Evolutionary conservation across 2,888 invertebrate species (phyloP).

Genomic region (Bedellia somnulentella): DNA sequence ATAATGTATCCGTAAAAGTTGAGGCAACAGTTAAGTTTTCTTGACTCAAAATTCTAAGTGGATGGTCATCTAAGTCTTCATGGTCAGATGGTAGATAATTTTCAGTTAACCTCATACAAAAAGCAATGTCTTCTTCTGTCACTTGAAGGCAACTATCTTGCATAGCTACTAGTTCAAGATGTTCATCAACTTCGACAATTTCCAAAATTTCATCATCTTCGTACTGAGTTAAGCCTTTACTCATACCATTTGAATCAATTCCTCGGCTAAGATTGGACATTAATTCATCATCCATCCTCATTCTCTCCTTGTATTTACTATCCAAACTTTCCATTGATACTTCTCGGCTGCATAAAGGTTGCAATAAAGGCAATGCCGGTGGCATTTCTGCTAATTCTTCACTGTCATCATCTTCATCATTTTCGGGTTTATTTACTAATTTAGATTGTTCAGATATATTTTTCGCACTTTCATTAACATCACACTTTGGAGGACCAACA

Average conservation of each 20-base stretch:
- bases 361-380: slow-evolving; percentile 78
- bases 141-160: slow-evolving; percentile 88
- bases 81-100: slow-evolving; percentile 73
- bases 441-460: slow-evolving; percentile 18
- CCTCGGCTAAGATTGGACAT: slow-evolving; percentile 60
- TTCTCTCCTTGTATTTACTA: slow-evolving; percentile 72
- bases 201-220: slow-evolving; percentile 73
- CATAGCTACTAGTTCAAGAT: slow-evolving; percentile 80
- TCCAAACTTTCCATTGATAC: slow-evolving; percentile 83
- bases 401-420: slow-evolving; percentile 76
- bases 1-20: slow-evolving; percentile 79
- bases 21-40: slow-evolving; percentile 90
- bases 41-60: slow-evolving; percentile 84
- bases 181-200: slow-evolving; percentile 79
- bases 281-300: slow-evolving; percentile 62
- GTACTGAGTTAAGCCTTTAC: slow-evolving; percentile 38
- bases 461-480: slow-evolving; percentile 22
- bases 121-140: slow-evolving; percentile 90
- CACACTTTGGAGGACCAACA: slow-evolving; percentile 30
- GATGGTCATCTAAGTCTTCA: slow-evolving; percentile 75
- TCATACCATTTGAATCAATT: slow-evolving; percentile 48
- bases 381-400: slow-evolving; percentile 79
- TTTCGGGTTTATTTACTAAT: slow-evolving; percentile 30
- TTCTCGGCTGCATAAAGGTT: slow-evolving; percentile 77
- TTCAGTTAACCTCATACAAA: slow-evolving; percentile 75